Percentiles rank a stretch among this genome's conserved stretches.
Evolutionary conservation across 2,797 vertebrate species (phyloP).

Genomic region (Myripristis jacobus): DNA sequence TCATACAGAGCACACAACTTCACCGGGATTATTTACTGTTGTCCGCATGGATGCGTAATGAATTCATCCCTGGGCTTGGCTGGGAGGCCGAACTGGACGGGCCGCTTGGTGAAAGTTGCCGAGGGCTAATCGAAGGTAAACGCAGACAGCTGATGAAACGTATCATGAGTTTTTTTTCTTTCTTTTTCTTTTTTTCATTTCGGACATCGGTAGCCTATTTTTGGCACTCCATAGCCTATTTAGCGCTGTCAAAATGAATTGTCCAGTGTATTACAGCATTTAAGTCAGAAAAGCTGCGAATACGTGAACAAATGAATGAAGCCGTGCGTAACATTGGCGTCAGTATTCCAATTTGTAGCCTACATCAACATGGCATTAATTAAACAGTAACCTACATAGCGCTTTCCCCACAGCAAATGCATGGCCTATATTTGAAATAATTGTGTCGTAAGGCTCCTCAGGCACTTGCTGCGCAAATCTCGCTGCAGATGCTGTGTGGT

Average conservation of each 20-base stretch:
- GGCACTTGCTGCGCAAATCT: not conserved
- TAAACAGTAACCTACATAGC: too few species aligned
- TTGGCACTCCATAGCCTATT: too few species aligned
- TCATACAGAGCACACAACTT: not conserved
- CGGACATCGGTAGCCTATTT: too few species aligned
- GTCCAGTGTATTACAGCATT: not conserved
- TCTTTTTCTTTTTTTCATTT: not conserved
- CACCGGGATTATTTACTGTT: conserved; percentile 11
- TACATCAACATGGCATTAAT: too few species aligned
- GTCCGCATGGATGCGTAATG: conserved; percentile 25
- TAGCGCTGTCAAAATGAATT: not conserved
- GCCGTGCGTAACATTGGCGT: too few species aligned
- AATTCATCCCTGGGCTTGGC: not conserved
- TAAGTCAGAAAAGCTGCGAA: not conserved
- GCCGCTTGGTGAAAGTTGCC: conserved; percentile 31
- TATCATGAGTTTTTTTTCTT: too few species aligned
- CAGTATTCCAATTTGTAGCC: too few species aligned
- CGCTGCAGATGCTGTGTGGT: not conserved
- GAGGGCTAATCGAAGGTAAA: conserved; percentile 58
- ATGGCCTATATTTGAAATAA: not conserved
- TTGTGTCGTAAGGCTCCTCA: not conserved
- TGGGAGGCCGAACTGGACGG: not conserved
- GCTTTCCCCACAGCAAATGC: too few species aligned
- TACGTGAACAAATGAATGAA: too few species aligned
- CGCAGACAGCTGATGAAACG: conserved; percentile 2